These are phyloP conservation scores for Acestrorhynchus altus DNA, from an alignment of 2,797 vertebrate genomes.

Conservation along the genomic window DNA sequence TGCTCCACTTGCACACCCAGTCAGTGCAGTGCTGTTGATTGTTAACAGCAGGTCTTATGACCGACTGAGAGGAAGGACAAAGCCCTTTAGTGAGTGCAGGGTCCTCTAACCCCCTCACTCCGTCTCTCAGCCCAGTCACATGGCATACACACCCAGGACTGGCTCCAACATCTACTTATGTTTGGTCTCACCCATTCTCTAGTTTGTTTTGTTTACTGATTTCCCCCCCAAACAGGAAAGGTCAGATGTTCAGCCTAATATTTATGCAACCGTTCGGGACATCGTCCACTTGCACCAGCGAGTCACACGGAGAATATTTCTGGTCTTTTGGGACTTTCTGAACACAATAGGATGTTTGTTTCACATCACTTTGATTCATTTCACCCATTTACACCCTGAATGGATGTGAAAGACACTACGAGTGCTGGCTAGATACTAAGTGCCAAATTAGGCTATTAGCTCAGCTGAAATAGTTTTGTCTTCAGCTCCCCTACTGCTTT, in stretches of 20 bases:
- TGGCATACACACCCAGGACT: slow-evolving; percentile 6
- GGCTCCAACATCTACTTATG: slow-evolving; percentile 40
- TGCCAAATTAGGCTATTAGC: neutral
- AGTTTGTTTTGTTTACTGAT: slow-evolving; percentile 6
- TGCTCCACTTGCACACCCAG: slow-evolving; percentile 14
- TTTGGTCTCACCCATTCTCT: slow-evolving; percentile 32
- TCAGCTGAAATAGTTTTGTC: neutral
- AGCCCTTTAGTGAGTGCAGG: slow-evolving; percentile 16
- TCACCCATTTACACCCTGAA: neutral
- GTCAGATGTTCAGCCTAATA: slow-evolving; percentile 19
- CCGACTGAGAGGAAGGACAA: slow-evolving; percentile 21
- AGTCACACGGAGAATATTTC: slow-evolving; percentile 1
- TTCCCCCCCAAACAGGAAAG: neutral
- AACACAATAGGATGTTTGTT: slow-evolving; percentile 23
- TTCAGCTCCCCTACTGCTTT: neutral
- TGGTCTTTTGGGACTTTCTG: neutral
- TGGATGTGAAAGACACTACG: no score
- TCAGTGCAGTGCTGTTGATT: neutral
- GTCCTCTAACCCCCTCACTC: slow-evolving; percentile 20
- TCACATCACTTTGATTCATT: neutral
- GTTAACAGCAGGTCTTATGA: slow-evolving; percentile 36
- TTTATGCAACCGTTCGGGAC: neutral
- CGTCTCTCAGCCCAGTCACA: slow-evolving; percentile 31
- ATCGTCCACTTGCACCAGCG: slow-evolving; percentile 19
- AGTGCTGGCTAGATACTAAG: neutral